Evolutionary conservation across 2,113 vertebrate species (phyloP).

Genomic region (Hypanus sabinus): DNA sequence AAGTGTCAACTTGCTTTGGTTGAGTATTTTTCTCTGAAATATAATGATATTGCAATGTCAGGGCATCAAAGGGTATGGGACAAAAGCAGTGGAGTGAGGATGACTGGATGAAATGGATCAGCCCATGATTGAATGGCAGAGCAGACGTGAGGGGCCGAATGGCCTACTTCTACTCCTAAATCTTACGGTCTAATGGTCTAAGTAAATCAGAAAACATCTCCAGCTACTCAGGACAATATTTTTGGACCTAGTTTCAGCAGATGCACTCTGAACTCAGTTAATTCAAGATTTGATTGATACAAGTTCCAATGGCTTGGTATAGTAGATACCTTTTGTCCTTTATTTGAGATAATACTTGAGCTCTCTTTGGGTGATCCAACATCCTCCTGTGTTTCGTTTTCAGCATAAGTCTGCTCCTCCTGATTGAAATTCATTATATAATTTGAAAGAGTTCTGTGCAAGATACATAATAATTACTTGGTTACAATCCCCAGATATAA

Average conservation of each 20-base stretch:
- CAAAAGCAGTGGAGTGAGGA: too few relatives aligned
- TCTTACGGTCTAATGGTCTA: neutral
- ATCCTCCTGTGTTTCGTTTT: slow-evolving; percentile 36
- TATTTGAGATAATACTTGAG: too few relatives aligned
- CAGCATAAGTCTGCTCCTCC: slow-evolving; percentile 24
- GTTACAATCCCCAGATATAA: neutral
- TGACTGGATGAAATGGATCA: too few relatives aligned
- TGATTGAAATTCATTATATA: neutral
- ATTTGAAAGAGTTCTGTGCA: neutral
- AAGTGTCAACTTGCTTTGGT: neutral
- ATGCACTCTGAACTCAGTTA: neutral
- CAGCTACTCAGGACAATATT: neutral
- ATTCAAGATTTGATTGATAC: neutral
- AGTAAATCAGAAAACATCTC: neutral
- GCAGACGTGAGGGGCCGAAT: too few relatives aligned
- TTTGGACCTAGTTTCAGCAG: neutral
- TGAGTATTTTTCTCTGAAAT: neutral
- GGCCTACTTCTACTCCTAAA: too few relatives aligned
- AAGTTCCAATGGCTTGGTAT: neutral
- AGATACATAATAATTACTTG: neutral
- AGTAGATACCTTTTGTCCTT: neutral
- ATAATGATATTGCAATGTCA: neutral
- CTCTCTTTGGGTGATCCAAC: slow-evolving; percentile 23
- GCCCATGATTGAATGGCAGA: too few relatives aligned
- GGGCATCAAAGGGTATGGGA: too few relatives aligned